Evolutionary conservation across 2,888 invertebrate genomes (phyloP).

Genomic region (Vanessa cardui): DNA sequence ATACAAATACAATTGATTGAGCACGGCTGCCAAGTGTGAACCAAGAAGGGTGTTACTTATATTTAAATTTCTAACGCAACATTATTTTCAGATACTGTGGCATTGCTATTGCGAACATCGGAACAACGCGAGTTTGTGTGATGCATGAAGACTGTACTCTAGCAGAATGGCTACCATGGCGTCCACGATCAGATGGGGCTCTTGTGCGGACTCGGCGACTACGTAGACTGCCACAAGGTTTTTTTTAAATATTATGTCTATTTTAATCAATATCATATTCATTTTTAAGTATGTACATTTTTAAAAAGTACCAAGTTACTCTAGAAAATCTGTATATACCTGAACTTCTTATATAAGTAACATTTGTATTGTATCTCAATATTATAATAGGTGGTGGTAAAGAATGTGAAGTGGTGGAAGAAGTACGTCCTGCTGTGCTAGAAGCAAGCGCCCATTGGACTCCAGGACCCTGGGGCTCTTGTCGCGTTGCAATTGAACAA

Average conservation of each 20-base stretch:
- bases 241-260: neutral
- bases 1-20: no score
- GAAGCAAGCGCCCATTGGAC: constrained; percentile 82
- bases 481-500: constrained; percentile 71
- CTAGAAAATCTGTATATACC: no score
- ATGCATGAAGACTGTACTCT: constrained; percentile 80
- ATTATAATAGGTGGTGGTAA: constrained; percentile 64
- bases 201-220: constrained; percentile 72
- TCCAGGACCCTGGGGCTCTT: constrained; percentile 77
- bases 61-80: neutral
- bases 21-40: no score
- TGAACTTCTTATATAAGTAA: no score
- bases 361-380: neutral
- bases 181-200: constrained; percentile 78
- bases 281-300: no score
- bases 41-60: no score
- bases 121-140: constrained; percentile 75
- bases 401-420: constrained; percentile 75
- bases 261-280: no score
- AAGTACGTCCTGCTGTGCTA: constrained; percentile 67
- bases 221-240: constrained; percentile 72
- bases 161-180: constrained; percentile 84
- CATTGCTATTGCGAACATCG: constrained; percentile 56
- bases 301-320: no score
- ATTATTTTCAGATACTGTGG: constrained; percentile 61